Percentiles rank a stretch among this genome's conserved stretches.
Evolutionary conservation across 1,140 invertebrate genomes (phyloP).

Genomic region (Acyrthosiphon pisum): DNA sequence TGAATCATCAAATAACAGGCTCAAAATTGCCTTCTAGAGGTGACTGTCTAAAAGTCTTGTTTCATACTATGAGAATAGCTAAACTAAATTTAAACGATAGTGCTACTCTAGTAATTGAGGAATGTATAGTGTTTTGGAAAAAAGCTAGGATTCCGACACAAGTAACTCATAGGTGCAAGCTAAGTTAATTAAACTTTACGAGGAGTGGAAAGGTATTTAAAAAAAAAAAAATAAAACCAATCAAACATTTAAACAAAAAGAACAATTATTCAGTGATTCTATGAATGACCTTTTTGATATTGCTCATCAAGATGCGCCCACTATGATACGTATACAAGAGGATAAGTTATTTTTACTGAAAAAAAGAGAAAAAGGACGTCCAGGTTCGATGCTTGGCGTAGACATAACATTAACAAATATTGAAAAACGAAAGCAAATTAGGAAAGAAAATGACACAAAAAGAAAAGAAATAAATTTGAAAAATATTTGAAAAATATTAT

Average conservation of each 20-base stretch:
- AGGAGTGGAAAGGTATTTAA: constrained; percentile 58
- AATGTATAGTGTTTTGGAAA: constrained; percentile 45
- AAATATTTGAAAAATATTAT: too few species aligned
- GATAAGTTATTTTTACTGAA: constrained; percentile 58
- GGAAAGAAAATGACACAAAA: too few species aligned
- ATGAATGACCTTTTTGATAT: constrained; percentile 61
- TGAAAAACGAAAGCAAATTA: too few species aligned
- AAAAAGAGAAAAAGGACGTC: constrained; percentile 58
- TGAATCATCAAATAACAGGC: constrained; percentile 53
- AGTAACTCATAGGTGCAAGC: constrained; percentile 50
- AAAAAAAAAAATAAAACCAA: constrained; percentile 46
- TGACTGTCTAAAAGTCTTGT: constrained; percentile 55
- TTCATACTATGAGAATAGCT: constrained; percentile 56
- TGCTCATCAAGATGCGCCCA: constrained; percentile 59
- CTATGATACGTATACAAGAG: constrained; percentile 58
- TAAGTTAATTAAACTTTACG: constrained; percentile 58
- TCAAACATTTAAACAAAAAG: constrained; percentile 55
- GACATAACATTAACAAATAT: too few species aligned
- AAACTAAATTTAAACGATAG: constrained; percentile 28
- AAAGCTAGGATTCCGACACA: constrained; percentile 57
- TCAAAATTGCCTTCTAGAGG: constrained; percentile 58
- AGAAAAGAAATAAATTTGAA: too few species aligned
- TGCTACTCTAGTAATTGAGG: not conserved
- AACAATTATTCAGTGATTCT: constrained; percentile 57
- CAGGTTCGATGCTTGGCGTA: not conserved